Base-by-base conservation (phyloP, 1,140 invertebrate species). In the Bathynomus jamesi region DNA sequence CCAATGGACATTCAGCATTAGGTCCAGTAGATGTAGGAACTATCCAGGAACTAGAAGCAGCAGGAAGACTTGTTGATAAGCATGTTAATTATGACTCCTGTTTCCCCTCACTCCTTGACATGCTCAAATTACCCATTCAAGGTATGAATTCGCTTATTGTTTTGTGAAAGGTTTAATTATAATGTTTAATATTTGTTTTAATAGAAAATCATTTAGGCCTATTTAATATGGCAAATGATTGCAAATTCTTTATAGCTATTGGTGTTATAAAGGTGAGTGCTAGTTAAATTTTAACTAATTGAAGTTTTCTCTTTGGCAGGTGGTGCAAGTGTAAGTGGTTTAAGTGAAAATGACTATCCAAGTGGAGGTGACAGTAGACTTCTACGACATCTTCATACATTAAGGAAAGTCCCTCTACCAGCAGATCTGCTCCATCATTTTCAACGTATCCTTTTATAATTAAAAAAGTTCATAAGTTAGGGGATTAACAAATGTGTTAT, bases 361-460 rank as follows among this genome's bases (percentile, higher is more conserved):
- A 88, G 87, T 76, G 85, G 88, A 17, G 78, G 86, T 21, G 86
- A 90, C 31, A 79, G 87, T 10, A 80, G 82, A 63, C 73, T 78
- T 8, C 75, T 84, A 7, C 76, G 91, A 75, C 92, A 95, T 81
- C 85, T 96, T 78, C 89, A 89, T 79, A 89, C 88, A 69, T 82
- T 91, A 4, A 91, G 89, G 78, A 93, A 91, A 84, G 88, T 95
- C 53, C 91, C 93, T 67, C 84, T 98, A 27, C 95, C 95, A 21
- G 88, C 90, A 17, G 94, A 96, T 85, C 89, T 98, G 71, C 87
- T 95, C 82, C 93, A 97, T 83, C 92, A 96, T 81, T 95, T 96
- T 86, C 88, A 89, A 77, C 91, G 75, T 76, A 76, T 76, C 75
- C 75, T 76, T 76, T 76, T 92, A 94, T 92, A 90, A 89, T 87